Evolutionary conservation across 1,140 invertebrate species (phyloP).

Genomic region (Eciton burchellii): DNA sequence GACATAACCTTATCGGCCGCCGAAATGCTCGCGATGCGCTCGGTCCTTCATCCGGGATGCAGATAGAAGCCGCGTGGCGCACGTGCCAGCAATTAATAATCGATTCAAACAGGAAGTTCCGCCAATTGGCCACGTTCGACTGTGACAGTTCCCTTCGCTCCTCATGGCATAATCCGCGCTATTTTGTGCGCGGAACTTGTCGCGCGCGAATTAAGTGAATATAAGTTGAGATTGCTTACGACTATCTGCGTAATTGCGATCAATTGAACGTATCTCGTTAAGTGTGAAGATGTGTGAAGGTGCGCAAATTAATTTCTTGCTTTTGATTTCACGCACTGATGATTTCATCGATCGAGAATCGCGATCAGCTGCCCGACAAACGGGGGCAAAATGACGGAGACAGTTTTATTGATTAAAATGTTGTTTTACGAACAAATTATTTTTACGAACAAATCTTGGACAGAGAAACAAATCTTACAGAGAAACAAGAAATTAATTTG

Average conservation of each 20-base stretch:
- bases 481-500: too few relatives aligned
- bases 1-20: slow-evolving; percentile 69
- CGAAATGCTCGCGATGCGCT: slow-evolving; percentile 65
- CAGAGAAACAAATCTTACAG: too few relatives aligned
- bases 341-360: too few relatives aligned
- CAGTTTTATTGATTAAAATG: too few relatives aligned
- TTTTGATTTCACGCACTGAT: too few relatives aligned
- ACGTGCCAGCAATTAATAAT: slow-evolving; percentile 72
- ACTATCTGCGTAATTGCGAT: background rate
- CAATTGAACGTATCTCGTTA: slow-evolving; percentile 2
- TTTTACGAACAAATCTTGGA: too few relatives aligned
- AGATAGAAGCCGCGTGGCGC: slow-evolving; percentile 60
- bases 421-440: too few relatives aligned
- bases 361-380: too few relatives aligned
- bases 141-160: slow-evolving; percentile 68
- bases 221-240: too few relatives aligned
- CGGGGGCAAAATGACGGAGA: too few relatives aligned
- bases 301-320: too few relatives aligned
- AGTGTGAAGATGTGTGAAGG: background rate
- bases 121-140: slow-evolving; percentile 65
- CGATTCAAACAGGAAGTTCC: slow-evolving; percentile 68
- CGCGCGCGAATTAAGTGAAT: slow-evolving; percentile 46
- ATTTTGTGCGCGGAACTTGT: slow-evolving; percentile 25
- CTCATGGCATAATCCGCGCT: slow-evolving; percentile 59
- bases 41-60: slow-evolving; percentile 65